Conservation (phyloP, 2,888 invertebrate genomes). For the Volucella inanis region DNA sequence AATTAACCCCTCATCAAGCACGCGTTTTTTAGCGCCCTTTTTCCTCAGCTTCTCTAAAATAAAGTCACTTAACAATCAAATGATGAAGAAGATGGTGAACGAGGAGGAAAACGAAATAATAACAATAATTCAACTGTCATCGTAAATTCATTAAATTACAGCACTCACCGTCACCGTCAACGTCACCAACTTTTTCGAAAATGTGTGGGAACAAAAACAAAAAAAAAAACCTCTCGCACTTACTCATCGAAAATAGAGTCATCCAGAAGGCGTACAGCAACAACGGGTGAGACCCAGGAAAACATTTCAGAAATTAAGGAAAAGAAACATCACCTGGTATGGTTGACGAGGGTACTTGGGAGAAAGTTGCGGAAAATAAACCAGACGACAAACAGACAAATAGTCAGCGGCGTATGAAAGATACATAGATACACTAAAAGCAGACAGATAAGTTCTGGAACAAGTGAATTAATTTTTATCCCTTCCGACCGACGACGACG, state of each 20-base stretch:
- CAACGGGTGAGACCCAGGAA: neutral
- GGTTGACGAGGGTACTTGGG: neutral
- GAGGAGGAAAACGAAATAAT: constrained; percentile 51
- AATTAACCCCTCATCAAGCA: constrained; percentile 62
- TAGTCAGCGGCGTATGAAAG: constrained; percentile 27
- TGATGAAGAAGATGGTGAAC: constrained; percentile 5
- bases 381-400: constrained; percentile 64
- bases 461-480: constrained; percentile 71
- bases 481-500: constrained; percentile 16
- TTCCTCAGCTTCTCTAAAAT: constrained; percentile 2
- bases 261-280: constrained; percentile 17
- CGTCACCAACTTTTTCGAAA: constrained; percentile 15
- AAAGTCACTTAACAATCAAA: constrained; percentile 2
- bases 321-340: constrained; percentile 11
- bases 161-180: constrained; percentile 53
- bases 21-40: neutral
- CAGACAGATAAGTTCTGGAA: constrained; percentile 50
- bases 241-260: constrained; percentile 66
- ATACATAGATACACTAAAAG: constrained; percentile 31
- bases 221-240: constrained; percentile 38
- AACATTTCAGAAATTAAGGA: constrained; percentile 59
- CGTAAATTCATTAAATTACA: constrained; percentile 73
- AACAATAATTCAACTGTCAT: constrained; percentile 70
- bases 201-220: constrained; percentile 60
- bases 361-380: constrained; percentile 42